Percentiles rank a stretch among this genome's conserved stretches.
Evolutionary conservation across 2,888 invertebrate genomes (phyloP).

Genomic region (Melolontha melolontha): DNA sequence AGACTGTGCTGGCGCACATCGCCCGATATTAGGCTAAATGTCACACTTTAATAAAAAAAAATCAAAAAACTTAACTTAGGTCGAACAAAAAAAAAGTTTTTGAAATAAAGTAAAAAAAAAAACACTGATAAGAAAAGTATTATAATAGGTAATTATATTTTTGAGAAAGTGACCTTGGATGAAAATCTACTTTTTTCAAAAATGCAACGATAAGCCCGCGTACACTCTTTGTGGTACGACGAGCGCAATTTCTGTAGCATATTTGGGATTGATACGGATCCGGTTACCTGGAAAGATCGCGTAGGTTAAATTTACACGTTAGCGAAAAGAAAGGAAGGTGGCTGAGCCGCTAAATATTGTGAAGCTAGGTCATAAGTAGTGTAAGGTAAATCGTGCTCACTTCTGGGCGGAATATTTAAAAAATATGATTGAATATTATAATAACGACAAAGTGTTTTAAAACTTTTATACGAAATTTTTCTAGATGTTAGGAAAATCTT

Average conservation of each 20-base stretch:
- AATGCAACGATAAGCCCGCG: conserved; percentile 57
- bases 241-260: conserved; percentile 54
- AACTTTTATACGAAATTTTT: conserved; percentile 38
- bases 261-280: conserved; percentile 47
- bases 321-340: conserved; percentile 31
- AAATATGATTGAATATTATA: conserved; percentile 14
- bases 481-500: conserved; percentile 25
- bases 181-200: conserved; percentile 61
- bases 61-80: conserved; percentile 52
- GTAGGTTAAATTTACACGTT: conserved; percentile 32
- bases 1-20: conserved; percentile 66
- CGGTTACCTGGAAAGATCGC: conserved; percentile 14
- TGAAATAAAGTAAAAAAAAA: conserved; percentile 48
- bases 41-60: conserved; percentile 53
- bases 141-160: conserved; percentile 64
- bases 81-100: conserved; percentile 55
- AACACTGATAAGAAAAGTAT: conserved; percentile 59
- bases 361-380: conserved; percentile 34
- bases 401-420: conserved; percentile 25
- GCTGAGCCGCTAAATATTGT: conserved; percentile 38
- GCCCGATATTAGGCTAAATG: conserved; percentile 64
- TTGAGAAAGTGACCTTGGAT: conserved; percentile 67
- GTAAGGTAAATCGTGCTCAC: conserved; percentile 21
- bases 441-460: conserved; percentile 20
- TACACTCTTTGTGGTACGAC: conserved; percentile 51